phyloP scores from a whole-genome alignment of 2,113 vertebrate species.

The Numenius arquata region DNA sequence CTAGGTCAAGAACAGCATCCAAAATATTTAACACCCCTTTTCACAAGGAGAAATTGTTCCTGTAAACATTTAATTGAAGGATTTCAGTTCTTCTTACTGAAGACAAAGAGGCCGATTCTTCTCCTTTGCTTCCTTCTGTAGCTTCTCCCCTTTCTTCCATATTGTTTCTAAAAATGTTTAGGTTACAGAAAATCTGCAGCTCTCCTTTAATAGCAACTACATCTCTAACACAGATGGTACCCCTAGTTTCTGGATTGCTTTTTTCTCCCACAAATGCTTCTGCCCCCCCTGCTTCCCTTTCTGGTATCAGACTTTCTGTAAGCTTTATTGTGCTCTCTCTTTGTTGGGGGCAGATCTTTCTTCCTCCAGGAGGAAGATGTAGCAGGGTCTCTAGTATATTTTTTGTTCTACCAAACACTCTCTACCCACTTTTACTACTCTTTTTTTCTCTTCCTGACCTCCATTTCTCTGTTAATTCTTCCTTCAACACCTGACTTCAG shows the following conservation, averaged over 20 bases:
- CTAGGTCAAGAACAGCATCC: background rate
- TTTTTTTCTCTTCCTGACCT: background rate
- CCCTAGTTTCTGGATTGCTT: background rate
- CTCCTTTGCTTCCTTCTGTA: background rate
- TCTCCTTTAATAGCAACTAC: background rate
- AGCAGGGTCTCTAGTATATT: background rate
- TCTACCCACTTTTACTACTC: background rate
- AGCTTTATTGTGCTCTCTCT: background rate
- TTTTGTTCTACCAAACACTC: background rate
- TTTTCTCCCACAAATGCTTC: background rate
- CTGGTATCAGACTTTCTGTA: background rate
- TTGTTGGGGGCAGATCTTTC: background rate
- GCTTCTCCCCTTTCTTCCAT: background rate
- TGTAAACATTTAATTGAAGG: background rate
- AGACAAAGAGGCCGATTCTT: background rate
- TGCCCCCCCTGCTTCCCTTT: rapidly evolving
- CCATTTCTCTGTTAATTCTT: background rate
- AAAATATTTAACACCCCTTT: background rate
- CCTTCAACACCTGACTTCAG: background rate
- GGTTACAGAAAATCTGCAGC: background rate
- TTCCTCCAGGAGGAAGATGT: background rate
- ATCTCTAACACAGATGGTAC: background rate
- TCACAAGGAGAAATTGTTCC: background rate
- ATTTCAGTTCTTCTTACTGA: background rate
- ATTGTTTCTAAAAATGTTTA: background rate